Base-by-base conservation (phyloP, 1,140 invertebrate species). In the Drosophila carrolli region DNA sequence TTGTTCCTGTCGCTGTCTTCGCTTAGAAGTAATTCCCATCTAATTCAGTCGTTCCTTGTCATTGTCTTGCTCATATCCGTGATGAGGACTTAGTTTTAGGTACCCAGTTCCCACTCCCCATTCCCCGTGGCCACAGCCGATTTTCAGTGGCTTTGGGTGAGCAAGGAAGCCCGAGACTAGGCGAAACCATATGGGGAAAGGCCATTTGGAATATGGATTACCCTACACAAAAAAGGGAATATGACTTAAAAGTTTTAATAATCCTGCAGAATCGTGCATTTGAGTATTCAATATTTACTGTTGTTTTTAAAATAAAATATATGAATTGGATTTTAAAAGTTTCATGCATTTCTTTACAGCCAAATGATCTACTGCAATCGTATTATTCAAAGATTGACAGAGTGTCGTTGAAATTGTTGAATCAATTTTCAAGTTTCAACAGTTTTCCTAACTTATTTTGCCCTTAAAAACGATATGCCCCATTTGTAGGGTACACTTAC, bases 51-150 rank as follows among this genome's bases (percentile, higher is more conserved):
- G 41, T 58, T 54, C 44, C 78, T 56, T 79, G 77, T 61, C 77
- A 79, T 79, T 79, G 76, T 79, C 63, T 78, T 79, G 68, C 55
- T 72, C 70, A 73, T 63, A 75, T 75, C 73, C 61, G 72, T 53
- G 71, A 75, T 75, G 72, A 75, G 73, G 73, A 59, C 61, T 75
- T 75, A 75, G 72, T 75, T 75, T 75, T 75, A 75, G 72, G 71
- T 65, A 29, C 29, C 29, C 29, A 1, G 29, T 32, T 7, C 29
- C 29, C 29, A 32, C 38, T 44, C 1, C 47, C 48, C 43, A 47
- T 54, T 23, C 44, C 43, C 43, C 47, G 43, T 41, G 11, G 27
- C 58, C 57, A 48, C 32, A 55, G 43, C 38, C 57, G 47, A 71
- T 57, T 71, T 70, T 29, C 65, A 50, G 37, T 71, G 67, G 67